Base-by-base conservation (phyloP, 1,140 invertebrate species). In the Formica exsecta region DNA sequence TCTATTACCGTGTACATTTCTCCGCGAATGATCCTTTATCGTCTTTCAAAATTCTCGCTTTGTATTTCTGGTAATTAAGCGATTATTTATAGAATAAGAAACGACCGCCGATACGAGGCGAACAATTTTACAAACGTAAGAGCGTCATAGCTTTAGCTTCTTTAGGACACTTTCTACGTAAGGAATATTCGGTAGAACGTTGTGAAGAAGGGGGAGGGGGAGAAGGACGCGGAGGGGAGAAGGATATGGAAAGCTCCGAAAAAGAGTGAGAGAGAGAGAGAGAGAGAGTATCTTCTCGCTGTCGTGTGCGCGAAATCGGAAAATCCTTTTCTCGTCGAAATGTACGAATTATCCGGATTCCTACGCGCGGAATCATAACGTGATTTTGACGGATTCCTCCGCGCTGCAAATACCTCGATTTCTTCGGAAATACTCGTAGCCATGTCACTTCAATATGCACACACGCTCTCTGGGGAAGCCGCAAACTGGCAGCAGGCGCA, bases 341-440 rank as follows among this genome's bases (percentile, higher is more conserved):
- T 44, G 0, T 4, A n/a, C 22, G 13, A 6, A 68, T 57, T n/a
- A 5, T 13, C 3, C 9, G 51, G 13, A 16, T 44, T 16, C 1
- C 19, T 8, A 3, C 11, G 8, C 32, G 22, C 4, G 8, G 13
- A 16, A 29, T 29, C 68, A 5, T 22, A 9, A 44, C 48, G 16
- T 6, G n/a, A 66, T 25, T 8, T 5, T 38, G 22, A 16, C 9
- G 51, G 25, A 29, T 0, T 29, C 7, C 11, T 11, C 19, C 75
- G 8, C 41, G 11, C 8, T 25, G 9, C 29, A 59, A 74, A 48
- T 94, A 94, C 94, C 93, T 94, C 93, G 48, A 94, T 91, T 85
- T 94, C 93, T 61, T 94, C 92, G 1, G 87, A 88, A 71, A 92
- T 93, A 75, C 89, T 93, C 38, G 93, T 91, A 90, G 94, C 94